Evolutionary conservation across 2,797 vertebrate species (phyloP).

Genomic region (Urosaurus nigricauda): DNA sequence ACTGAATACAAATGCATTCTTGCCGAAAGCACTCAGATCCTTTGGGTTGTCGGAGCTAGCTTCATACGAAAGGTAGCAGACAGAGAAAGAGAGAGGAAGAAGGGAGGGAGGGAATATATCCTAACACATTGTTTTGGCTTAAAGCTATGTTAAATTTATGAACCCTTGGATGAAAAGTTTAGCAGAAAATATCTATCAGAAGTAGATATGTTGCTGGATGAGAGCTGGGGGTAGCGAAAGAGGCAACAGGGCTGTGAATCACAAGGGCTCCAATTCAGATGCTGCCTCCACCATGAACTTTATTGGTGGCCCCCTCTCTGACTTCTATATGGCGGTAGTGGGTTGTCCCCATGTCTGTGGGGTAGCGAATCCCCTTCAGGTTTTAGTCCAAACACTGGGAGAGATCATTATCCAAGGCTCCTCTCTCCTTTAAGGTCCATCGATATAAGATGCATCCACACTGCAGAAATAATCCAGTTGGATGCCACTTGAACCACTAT

Average conservation of each 20-base stretch:
- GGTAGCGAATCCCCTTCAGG: too few species aligned
- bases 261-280: not conserved
- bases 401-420: too few species aligned
- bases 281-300: not conserved
- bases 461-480: too few species aligned
- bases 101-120: not conserved
- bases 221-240: not conserved
- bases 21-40: slow-evolving; percentile 28
- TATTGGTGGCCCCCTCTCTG: not conserved
- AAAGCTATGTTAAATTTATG: slow-evolving; percentile 28
- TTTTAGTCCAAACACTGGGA: too few species aligned
- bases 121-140: slow-evolving; percentile 15
- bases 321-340: not conserved
- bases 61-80: not conserved
- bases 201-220: not conserved
- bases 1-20: slow-evolving; percentile 18
- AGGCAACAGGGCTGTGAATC: too few species aligned
- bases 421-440: too few species aligned
- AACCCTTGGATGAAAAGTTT: slow-evolving; percentile 17
- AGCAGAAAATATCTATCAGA: not conserved
- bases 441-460: too few species aligned
- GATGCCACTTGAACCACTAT: too few species aligned
- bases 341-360: not conserved
- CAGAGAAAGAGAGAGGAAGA: not conserved
- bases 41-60: slow-evolving; percentile 6